Evolutionary conservation across 2,797 vertebrate species (phyloP).

Genomic region (Streptopelia turtur): DNA sequence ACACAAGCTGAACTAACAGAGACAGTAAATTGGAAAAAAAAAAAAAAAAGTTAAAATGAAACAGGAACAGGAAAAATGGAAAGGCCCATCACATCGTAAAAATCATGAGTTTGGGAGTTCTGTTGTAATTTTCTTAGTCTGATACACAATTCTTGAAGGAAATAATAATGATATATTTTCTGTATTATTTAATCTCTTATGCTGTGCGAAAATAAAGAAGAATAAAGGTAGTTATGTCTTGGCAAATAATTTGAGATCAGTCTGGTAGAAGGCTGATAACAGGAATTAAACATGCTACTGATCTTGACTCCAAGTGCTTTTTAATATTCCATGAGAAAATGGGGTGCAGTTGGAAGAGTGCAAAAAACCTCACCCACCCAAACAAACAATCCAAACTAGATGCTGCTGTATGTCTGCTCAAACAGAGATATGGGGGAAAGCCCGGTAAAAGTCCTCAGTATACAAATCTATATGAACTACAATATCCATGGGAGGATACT

Average conservation of each 20-base stretch:
- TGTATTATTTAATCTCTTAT: neutral
- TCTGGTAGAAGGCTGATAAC: neutral
- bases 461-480: neutral
- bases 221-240: neutral
- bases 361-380: neutral
- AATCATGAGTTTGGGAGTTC: fast-evolving
- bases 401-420: neutral
- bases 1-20: neutral
- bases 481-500: neutral
- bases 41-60: neutral
- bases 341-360: neutral
- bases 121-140: neutral
- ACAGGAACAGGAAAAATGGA: neutral
- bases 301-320: neutral
- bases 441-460: neutral
- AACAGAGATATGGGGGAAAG: neutral
- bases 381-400: neutral
- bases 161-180: neutral
- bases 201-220: neutral
- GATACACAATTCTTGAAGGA: neutral
- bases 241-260: neutral
- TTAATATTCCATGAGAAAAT: neutral
- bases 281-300: neutral
- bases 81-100: neutral
- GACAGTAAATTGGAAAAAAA: neutral